Base-by-base conservation (phyloP, 2,888 invertebrate genomes). In the Lobophora halterata region DNA sequence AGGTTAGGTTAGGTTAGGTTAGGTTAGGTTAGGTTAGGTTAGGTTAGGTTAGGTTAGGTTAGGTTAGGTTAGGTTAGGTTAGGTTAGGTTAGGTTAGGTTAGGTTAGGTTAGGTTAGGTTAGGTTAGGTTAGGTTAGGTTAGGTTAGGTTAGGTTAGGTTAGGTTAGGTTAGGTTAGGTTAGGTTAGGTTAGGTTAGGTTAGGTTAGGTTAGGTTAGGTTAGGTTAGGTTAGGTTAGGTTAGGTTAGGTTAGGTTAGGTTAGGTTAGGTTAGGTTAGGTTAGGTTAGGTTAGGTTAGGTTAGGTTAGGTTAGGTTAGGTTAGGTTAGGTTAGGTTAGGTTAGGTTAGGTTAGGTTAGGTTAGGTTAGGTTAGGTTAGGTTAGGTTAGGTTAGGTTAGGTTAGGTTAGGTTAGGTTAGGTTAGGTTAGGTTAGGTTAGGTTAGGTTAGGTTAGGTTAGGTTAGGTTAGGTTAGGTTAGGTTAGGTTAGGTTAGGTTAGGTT, bases 381-480 rank as follows among this genome's bases (percentile, higher is more conserved):
- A 41, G 40, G 40, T 41, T 41, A 41, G 40, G n/a, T n/a, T 41
- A 41, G 40, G 40, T 41, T 41, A 41, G 39, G 39, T 39, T 39
- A 39, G 39, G 32, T 39, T 38, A 38, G 38, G 38, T 38, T 31
- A 31, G 31, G 31, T 32, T 32, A 28, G 39, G 27, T 39, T 32
- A 32, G 39, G 32, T 41, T 34, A 34, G 40, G 34, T 41, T 34
- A 34, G 33, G 33, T 40, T 33, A 34, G 40, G 34, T 41, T 34
- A 38, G 44, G 33, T 44, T 34, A 34, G 44, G 30, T 38, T 30
- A 38, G 44, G 33, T 36, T 28, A 28, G 18, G 23, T 40, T 36
- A 33, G 40, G 33, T 40, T 45, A 45, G 39, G 45, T 45, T 45
- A 45, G 39, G 45, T 45, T 45, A 45, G 39, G 45, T 38, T 45